These are phyloP conservation scores for Grammomys dolichurus DNA, from an alignment of 2,113 vertebrate species.

Conservation along the genomic window DNA sequence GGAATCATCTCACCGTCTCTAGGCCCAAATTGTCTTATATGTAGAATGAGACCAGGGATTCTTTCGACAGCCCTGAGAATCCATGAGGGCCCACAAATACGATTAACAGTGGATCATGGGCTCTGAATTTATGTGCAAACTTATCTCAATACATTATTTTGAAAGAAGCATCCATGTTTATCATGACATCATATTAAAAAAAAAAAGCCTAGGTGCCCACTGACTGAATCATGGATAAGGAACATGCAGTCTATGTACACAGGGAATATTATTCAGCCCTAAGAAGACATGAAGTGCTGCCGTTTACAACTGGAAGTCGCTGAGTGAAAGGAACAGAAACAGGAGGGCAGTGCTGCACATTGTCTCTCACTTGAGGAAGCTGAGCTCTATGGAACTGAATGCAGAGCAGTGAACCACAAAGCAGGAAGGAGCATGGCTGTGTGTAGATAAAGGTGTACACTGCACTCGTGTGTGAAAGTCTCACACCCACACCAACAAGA, in stretches of 20 bases:
- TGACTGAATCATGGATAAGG: neutral
- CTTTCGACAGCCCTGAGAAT: neutral
- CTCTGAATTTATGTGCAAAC: neutral
- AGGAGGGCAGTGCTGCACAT: neutral
- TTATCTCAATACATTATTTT: neutral
- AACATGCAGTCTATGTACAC: neutral
- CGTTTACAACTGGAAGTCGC: neutral
- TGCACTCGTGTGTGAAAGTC: neutral
- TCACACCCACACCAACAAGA: neutral
- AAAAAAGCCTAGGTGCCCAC: neutral
- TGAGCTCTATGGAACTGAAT: neutral
- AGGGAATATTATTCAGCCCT: neutral
- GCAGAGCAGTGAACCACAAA: neutral
- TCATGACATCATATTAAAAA: neutral
- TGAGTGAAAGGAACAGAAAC: neutral
- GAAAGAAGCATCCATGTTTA: neutral
- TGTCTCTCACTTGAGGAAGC: neutral
- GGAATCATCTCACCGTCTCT: neutral
- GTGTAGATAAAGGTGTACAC: neutral
- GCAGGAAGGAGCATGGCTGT: neutral
- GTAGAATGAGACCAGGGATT: neutral
- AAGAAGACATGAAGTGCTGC: neutral
- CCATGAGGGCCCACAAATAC: accelerated
- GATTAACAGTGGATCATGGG: neutral
- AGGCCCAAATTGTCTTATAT: neutral